Evolutionary conservation across 2,888 invertebrate species (phyloP).

Genomic region (Protodeltote pygarga): DNA sequence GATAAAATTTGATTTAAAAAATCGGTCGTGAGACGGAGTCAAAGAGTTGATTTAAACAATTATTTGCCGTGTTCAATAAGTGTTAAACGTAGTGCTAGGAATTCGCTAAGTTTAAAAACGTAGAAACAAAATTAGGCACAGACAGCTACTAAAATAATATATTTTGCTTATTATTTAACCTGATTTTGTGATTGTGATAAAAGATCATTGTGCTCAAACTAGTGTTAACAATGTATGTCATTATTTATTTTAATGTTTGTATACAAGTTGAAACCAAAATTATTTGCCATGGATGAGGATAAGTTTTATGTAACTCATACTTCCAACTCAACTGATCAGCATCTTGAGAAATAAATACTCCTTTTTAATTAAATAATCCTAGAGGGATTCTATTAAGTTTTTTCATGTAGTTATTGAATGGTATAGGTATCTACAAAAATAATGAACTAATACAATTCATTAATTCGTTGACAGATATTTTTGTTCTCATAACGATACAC

Average conservation of each 20-base stretch:
- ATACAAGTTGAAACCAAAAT: constrained; percentile 26
- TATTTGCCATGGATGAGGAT: constrained; percentile 42
- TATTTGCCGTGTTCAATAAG: background rate
- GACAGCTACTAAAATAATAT: constrained; percentile 17
- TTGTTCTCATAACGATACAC: background rate
- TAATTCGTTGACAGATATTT: no score
- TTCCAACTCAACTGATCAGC: constrained; percentile 57
- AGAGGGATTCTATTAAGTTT: background rate
- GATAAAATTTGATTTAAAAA: no score
- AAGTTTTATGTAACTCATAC: constrained; percentile 36
- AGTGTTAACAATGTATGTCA: constrained; percentile 47
- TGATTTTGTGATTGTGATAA: constrained; percentile 27
- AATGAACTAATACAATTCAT: no score
- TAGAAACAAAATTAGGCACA: background rate
- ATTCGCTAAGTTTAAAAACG: constrained; percentile 6
- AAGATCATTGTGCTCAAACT: constrained; percentile 31
- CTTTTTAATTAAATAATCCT: background rate
- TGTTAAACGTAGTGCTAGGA: constrained; percentile 19
- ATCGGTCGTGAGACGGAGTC: no score
- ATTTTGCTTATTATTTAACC: constrained; percentile 20
- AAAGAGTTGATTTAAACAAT: background rate
- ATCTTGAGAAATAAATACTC: constrained; percentile 5
- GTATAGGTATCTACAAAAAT: no score
- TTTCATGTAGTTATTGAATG: no score
- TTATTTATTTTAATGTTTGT: constrained; percentile 38